phyloP scores from a whole-genome alignment of 2,113 vertebrate genomes.

The Alectura lathami region DNA sequence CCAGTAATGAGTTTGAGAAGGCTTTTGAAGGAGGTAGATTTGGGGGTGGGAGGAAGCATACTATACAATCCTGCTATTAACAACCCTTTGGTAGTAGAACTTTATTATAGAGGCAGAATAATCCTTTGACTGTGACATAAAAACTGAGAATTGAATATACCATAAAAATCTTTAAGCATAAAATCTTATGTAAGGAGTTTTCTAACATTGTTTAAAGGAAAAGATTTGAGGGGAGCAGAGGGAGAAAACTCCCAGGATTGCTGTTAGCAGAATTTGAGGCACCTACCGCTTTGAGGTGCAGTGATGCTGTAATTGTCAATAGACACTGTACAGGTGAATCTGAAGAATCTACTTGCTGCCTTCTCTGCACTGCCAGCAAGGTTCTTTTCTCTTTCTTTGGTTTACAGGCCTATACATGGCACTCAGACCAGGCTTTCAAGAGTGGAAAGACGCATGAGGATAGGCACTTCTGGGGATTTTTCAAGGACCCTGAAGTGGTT shows the following conservation, averaged over 20 bases:
- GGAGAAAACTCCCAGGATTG: neutral
- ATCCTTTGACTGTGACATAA: neutral
- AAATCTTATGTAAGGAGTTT: neutral
- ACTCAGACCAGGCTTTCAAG: neutral
- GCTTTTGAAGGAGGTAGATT: neutral
- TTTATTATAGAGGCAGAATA: neutral
- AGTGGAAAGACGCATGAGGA: neutral
- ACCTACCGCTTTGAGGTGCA: neutral
- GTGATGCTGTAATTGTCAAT: neutral
- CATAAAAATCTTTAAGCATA: neutral
- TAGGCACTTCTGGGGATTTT: neutral
- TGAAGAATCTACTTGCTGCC: slow-evolving; percentile 30
- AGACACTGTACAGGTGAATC: neutral
- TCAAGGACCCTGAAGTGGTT: slow-evolving; percentile 27
- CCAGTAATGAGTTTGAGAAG: neutral
- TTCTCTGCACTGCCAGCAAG: neutral
- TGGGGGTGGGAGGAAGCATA: neutral
- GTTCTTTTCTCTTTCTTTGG: neutral
- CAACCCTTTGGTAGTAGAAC: neutral
- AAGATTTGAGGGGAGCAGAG: neutral
- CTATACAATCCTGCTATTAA: neutral
- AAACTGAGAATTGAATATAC: neutral
- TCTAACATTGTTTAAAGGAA: neutral
- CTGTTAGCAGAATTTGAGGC: neutral
- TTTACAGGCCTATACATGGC: neutral